Conservation (phyloP, 2,797 vertebrate genomes). For the Lithobates pipiens region DNA sequence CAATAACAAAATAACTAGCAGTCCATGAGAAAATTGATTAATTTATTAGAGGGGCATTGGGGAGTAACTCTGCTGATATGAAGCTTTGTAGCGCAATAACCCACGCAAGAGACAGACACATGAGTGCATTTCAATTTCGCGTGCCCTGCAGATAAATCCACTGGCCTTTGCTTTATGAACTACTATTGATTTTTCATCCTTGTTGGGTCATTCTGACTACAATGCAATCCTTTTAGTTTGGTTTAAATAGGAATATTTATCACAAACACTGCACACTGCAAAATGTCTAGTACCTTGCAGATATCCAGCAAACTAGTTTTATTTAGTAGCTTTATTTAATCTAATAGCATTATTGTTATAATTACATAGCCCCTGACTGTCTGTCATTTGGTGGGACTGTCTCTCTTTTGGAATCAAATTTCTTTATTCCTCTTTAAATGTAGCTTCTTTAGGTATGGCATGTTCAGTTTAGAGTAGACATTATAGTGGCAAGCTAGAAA, state of each 20-base stretch:
- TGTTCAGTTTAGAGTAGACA: too few species aligned
- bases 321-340: too few species aligned
- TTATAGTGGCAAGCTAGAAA: too few species aligned
- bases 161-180: conserved; percentile 52
- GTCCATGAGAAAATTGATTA: conserved; percentile 58
- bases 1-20: conserved; percentile 46
- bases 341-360: too few species aligned
- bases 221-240: conserved; percentile 18
- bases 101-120: conserved; percentile 48
- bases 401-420: too few species aligned
- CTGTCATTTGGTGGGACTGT: too few species aligned
- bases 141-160: conserved; percentile 56
- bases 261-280: neutral
- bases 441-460: too few species aligned
- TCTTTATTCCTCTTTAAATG: too few species aligned
- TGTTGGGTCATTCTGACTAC: conserved; percentile 47
- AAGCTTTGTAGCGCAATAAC: conserved; percentile 44
- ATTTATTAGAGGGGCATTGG: conserved; percentile 47
- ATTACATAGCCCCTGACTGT: too few species aligned
- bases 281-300: neutral
- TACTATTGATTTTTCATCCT: conserved; percentile 47
- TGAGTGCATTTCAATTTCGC: conserved; percentile 58
- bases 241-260: conserved; percentile 51
- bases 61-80: conserved; percentile 47
- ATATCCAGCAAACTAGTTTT: neutral